Evolutionary conservation across 2,113 vertebrate species (phyloP).

Genomic region (Genyomyrus donnyi): DNA sequence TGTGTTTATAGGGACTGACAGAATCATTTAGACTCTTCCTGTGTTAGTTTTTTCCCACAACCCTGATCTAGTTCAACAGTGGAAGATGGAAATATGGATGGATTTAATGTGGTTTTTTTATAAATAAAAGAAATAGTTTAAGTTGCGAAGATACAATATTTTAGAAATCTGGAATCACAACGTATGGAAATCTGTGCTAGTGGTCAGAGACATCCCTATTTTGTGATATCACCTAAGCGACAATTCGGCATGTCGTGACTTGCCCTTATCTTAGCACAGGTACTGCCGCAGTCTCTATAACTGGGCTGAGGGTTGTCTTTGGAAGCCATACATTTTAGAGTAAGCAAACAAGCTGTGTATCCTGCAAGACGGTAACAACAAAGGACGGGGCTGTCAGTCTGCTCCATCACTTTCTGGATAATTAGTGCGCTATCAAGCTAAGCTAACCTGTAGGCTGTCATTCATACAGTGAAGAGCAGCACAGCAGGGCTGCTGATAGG

Average conservation of each 20-base stretch:
- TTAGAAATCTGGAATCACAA: background rate
- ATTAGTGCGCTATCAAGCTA: background rate
- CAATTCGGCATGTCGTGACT: background rate
- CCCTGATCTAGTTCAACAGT: background rate
- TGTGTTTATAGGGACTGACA: background rate
- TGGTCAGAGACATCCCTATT: background rate
- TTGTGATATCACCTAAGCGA: background rate
- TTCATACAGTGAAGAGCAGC: background rate
- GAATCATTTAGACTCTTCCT: background rate
- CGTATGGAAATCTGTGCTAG: background rate
- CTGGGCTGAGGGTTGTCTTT: background rate
- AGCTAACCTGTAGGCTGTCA: background rate
- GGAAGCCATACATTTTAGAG: background rate
- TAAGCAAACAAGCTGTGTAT: background rate
- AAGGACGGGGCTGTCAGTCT: background rate
- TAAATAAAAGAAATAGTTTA: background rate
- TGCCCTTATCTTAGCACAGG: background rate
- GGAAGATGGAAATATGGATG: background rate
- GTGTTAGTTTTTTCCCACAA: background rate
- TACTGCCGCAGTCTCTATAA: background rate
- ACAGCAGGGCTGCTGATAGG: background rate
- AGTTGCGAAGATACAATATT: background rate
- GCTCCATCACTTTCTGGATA: background rate
- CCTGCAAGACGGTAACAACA: background rate
- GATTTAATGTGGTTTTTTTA: background rate